Evolutionary conservation across 2,888 invertebrate genomes (phyloP).

Genomic region (Lepidochrysops patricia): DNA sequence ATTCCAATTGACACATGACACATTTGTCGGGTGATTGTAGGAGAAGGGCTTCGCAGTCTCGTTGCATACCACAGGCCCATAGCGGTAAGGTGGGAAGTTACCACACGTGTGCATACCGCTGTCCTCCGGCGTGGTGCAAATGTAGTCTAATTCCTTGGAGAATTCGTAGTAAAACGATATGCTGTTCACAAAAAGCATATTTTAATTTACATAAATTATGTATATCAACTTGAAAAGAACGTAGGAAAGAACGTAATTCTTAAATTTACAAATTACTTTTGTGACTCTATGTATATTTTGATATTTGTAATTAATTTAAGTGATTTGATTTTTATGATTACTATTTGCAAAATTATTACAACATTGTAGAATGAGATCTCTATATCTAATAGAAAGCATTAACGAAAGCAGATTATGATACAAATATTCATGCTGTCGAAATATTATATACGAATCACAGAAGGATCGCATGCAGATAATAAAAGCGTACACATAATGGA

Average conservation of each 20-base stretch:
- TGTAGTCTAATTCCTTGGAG: constrained; percentile 95
- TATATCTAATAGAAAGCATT: constrained; percentile 16
- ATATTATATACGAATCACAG: constrained; percentile 17
- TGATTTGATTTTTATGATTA: not conserved
- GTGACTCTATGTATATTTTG: not conserved
- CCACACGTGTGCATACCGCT: constrained; percentile 95
- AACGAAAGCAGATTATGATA: constrained; percentile 24
- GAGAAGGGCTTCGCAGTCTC: constrained; percentile 78
- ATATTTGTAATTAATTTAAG: not conserved
- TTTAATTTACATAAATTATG: not conserved
- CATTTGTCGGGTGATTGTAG: constrained; percentile 78
- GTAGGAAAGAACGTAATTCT: not conserved
- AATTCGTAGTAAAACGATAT: constrained; percentile 90
- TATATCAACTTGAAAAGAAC: not conserved
- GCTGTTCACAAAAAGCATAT: constrained; percentile 44
- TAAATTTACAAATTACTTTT: not conserved
- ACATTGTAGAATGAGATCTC: not conserved
- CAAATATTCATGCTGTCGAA: constrained; percentile 18
- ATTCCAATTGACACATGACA: constrained; percentile 98
- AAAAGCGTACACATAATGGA: constrained; percentile 31
- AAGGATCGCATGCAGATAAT: constrained; percentile 31
- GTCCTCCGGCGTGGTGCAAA: constrained; percentile 94
- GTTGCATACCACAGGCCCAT: constrained; percentile 84
- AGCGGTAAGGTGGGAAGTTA: constrained; percentile 85
- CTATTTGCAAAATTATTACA: not conserved